Conservation (phyloP, 1,140 invertebrate genomes). For the Solen grandis region DNA sequence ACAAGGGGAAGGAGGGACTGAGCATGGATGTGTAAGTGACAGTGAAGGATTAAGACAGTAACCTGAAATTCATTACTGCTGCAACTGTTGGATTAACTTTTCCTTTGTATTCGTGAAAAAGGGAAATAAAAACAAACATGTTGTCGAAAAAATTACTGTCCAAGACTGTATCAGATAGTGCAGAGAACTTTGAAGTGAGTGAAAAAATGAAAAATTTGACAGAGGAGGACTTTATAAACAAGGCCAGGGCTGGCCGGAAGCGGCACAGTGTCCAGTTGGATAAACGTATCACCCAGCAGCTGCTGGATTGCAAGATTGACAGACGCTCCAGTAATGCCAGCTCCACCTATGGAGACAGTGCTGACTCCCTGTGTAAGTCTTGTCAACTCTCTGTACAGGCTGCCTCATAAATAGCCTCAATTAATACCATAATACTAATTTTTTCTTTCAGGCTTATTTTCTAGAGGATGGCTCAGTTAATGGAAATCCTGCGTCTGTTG, state of each 20-base stretch:
- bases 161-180: constrained; percentile 68
- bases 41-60: too few relatives aligned
- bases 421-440: too few relatives aligned
- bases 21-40: too few relatives aligned
- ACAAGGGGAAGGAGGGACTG: too few relatives aligned
- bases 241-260: constrained; percentile 71
- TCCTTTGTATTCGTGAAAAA: too few relatives aligned
- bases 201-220: constrained; percentile 73
- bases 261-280: constrained; percentile 77
- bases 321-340: constrained; percentile 68
- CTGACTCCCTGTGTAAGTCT: constrained; percentile 75
- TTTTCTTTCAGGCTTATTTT: too few relatives aligned
- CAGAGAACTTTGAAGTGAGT: constrained; percentile 68
- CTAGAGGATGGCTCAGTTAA: too few relatives aligned
- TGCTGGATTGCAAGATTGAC: constrained; percentile 52
- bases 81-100: too few relatives aligned
- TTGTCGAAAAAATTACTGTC: constrained; percentile 73
- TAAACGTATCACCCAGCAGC: constrained; percentile 73
- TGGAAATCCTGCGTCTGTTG: too few relatives aligned
- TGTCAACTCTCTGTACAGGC: background rate
- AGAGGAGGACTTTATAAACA: constrained; percentile 72
- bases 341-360: constrained; percentile 68
- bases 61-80: too few relatives aligned
- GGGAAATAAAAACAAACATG: constrained; percentile 56
- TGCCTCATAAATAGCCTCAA: too few relatives aligned